These are phyloP conservation scores for Pionites leucogaster DNA, from an alignment of 2,113 vertebrate genomes.

Conservation along the genomic window DNA sequence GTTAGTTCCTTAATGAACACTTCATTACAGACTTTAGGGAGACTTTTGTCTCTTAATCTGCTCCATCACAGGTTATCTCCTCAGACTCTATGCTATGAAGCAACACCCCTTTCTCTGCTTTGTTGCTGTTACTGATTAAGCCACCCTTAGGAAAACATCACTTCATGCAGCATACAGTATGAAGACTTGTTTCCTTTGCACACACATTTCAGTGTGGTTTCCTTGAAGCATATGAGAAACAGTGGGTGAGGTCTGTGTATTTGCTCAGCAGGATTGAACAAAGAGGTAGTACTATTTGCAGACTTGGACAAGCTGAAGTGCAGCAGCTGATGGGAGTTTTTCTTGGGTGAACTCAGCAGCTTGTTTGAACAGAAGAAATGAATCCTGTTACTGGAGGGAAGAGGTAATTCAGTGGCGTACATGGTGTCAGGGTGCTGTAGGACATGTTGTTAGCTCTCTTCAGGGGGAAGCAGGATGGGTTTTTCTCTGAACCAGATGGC, in stretches of 20 bases:
- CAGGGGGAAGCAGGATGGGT: not conserved
- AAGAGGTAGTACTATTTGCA: not conserved
- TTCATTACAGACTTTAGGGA: not conserved
- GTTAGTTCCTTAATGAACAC: not conserved
- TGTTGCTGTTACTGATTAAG: not conserved
- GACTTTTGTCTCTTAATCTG: not conserved
- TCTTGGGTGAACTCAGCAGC: not conserved
- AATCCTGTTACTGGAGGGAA: not conserved
- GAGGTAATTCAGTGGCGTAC: rapidly evolving
- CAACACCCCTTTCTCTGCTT: not conserved
- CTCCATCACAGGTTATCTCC: not conserved
- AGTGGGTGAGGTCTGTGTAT: not conserved
- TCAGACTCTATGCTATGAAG: not conserved
- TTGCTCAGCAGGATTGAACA: not conserved
- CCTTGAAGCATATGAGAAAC: not conserved
- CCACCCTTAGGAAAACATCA: not conserved
- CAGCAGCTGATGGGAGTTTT: not conserved
- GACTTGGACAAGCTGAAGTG: not conserved
- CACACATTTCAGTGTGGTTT: not conserved
- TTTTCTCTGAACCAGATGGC: not conserved
- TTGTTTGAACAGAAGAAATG: not conserved
- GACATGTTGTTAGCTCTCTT: not conserved
- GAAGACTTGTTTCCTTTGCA: not conserved
- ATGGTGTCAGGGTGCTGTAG: not conserved
- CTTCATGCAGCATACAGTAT: not conserved